Percentiles rank a stretch among this genome's conserved stretches.
Conservation (phyloP, 2,113 vertebrate genomes). For the Syrmaticus mikado region DNA sequence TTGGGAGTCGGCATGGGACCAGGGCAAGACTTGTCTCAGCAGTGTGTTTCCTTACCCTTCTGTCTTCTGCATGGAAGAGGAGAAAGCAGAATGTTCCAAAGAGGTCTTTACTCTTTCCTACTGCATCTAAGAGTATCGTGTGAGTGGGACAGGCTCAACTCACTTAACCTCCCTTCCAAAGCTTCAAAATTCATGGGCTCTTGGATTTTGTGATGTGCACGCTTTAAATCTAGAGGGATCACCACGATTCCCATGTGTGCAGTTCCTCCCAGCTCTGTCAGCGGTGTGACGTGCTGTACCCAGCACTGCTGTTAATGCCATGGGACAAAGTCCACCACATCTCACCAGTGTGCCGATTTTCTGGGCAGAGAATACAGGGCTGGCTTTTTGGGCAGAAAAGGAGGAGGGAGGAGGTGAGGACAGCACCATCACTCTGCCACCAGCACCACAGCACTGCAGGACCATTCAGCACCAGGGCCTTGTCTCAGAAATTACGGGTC, state of each 20-base stretch:
- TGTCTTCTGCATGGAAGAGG: neutral
- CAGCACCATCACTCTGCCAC: neutral
- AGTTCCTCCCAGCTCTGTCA: neutral
- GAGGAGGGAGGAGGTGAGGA: neutral
- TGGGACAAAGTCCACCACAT: neutral
- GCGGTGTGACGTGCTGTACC: neutral
- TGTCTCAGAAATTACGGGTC: too few relatives aligned
- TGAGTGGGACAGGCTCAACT: neutral
- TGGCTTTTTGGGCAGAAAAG: accelerated
- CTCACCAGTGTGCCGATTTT: accelerated
- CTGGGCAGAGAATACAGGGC: neutral
- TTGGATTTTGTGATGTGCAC: neutral
- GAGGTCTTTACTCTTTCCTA: neutral
- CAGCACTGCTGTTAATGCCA: neutral
- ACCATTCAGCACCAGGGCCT: too few relatives aligned
- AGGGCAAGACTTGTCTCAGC: neutral
- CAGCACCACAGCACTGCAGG: neutral
- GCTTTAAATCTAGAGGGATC: neutral
- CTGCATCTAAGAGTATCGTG: neutral
- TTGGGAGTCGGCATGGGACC: neutral
- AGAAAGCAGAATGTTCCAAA: neutral
- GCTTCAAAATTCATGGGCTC: neutral
- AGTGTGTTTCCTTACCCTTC: neutral
- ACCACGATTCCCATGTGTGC: neutral
- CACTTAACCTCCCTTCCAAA: neutral